These are phyloP conservation scores for Scolopax bukidnonensis DNA, from an alignment of 2,797 vertebrate species.

Conservation along the genomic window DNA sequence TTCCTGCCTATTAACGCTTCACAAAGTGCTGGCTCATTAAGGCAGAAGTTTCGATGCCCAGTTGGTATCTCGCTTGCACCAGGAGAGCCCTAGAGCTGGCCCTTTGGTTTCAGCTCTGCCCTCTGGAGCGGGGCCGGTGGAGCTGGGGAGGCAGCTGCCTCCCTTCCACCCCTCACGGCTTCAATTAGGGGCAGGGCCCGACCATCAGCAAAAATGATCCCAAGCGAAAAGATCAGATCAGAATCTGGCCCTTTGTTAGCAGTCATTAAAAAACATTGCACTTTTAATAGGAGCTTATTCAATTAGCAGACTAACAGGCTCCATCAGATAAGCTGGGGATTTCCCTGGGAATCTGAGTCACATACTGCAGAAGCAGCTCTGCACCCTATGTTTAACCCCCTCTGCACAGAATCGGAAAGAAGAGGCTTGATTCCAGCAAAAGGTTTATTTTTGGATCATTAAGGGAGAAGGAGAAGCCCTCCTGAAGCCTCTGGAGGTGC, in stretches of 20 bases:
- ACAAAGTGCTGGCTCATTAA: neutral
- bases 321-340: slow-evolving; percentile 66
- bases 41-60: neutral
- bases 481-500: neutral
- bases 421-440: neutral
- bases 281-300: slow-evolving; percentile 64
- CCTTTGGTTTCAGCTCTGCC: accelerated
- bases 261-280: slow-evolving; percentile 63
- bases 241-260: slow-evolving; percentile 45
- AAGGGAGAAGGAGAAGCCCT: neutral
- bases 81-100: neutral
- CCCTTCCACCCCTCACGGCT: accelerated
- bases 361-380: neutral
- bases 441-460: neutral
- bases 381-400: slow-evolving; percentile 40
- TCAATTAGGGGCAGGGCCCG: neutral
- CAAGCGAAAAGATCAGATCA: slow-evolving; percentile 21
- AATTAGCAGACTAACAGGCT: slow-evolving; percentile 68
- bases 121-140: accelerated
- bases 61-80: neutral
- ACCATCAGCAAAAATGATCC: neutral
- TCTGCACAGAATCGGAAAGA: neutral
- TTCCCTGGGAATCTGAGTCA: slow-evolving; percentile 68
- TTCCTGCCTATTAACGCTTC: neutral
- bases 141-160: neutral